Conservation (phyloP, 2,797 vertebrate species). For the Zonotrichia albicollis region DNA sequence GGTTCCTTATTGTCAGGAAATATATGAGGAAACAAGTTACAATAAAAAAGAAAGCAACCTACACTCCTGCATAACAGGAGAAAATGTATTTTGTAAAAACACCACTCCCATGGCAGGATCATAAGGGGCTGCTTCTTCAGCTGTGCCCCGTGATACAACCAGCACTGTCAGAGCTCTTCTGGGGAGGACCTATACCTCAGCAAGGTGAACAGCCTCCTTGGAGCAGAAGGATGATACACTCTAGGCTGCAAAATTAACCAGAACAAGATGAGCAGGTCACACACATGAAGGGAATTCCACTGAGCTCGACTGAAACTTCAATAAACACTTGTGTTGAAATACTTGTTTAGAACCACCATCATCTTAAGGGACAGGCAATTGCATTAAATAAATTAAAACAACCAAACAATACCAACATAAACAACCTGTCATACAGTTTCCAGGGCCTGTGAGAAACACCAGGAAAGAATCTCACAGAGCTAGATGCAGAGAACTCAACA, state of each 20-base stretch:
- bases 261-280: not conserved
- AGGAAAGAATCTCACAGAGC: conserved; percentile 45
- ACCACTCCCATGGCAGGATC: not conserved
- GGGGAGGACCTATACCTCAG: not conserved
- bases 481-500: not conserved
- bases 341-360: not conserved
- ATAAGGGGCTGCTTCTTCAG: not conserved
- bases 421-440: conserved; percentile 20
- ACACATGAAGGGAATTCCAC: not conserved
- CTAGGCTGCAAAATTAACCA: not conserved
- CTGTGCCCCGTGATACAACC: not conserved
- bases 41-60: not conserved
- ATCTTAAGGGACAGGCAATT: not conserved
- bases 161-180: not conserved
- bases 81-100: not conserved
- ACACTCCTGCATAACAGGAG: not conserved
- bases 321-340: not conserved
- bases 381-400: conserved; percentile 6
- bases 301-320: not conserved
- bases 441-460: conserved; percentile 23
- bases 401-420: not conserved
- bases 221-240: not conserved
- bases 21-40: not conserved
- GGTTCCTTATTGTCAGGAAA: not conserved
- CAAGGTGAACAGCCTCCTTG: not conserved